Percentiles rank a stretch among this genome's conserved stretches.
These are phyloP conservation scores for Aptenodytes forsteri DNA, from an alignment of 2,113 vertebrate species.

Conservation along the genomic window DNA sequence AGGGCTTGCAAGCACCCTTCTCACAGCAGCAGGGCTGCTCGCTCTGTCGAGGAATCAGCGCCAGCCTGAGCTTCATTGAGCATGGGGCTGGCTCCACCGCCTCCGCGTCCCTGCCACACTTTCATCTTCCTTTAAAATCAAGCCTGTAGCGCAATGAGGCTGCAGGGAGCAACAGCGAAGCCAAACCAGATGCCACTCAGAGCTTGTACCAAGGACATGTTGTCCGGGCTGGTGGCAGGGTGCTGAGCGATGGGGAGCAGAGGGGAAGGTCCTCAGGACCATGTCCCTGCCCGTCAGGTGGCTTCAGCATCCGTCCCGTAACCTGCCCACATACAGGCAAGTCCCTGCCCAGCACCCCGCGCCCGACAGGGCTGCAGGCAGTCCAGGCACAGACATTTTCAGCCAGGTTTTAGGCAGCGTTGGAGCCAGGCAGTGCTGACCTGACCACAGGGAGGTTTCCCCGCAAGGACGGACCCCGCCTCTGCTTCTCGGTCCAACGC, in stretches of 20 bases:
- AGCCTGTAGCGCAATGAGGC: background rate
- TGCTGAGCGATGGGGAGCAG: background rate
- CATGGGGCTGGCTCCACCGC: fast-evolving
- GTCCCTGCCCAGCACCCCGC: background rate
- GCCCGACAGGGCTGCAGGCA: background rate
- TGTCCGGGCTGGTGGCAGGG: fast-evolving
- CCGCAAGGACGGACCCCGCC: fast-evolving
- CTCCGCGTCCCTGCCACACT: background rate
- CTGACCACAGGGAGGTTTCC: background rate
- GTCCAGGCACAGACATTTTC: background rate
- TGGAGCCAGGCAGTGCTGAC: background rate
- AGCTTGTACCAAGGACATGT: fast-evolving
- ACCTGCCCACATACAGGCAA: too few relatives aligned
- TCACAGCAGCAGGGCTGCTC: fast-evolving
- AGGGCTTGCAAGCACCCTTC: fast-evolving
- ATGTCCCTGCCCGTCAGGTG: fast-evolving
- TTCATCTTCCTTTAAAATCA: background rate
- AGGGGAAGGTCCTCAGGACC: too few relatives aligned
- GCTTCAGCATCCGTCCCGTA: background rate
- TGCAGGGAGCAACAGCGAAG: background rate
- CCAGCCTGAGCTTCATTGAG: background rate
- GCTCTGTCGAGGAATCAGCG: fast-evolving
- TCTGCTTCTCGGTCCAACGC: background rate
- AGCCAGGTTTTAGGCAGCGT: background rate
- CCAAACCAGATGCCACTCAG: background rate